Evolutionary conservation across 2,888 invertebrate species (phyloP), one percentile per base, ranked within the genome.

Genomic region (Eucera pruinosa): DNA sequence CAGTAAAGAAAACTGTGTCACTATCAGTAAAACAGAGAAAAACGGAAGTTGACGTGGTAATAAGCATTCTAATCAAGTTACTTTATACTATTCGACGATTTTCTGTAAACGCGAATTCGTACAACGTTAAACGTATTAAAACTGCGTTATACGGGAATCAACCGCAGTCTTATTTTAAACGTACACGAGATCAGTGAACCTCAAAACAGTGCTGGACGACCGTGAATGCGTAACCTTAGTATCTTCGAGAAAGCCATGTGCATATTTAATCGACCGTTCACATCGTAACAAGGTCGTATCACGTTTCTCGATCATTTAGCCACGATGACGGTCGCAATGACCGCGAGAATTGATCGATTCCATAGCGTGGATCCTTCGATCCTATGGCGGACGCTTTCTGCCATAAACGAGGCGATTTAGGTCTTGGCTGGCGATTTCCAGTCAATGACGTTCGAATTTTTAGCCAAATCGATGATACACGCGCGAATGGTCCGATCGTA

Each of bases 101-200:
- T n/a, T n/a, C n/a, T n/a, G n/a, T n/a, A n/a, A n/a, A n/a, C n/a
- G n/a, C n/a, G n/a, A n/a, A n/a, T n/a, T n/a, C n/a, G n/a, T n/a
- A n/a, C n/a, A n/a, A n/a, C n/a, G n/a, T n/a, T n/a, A n/a, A n/a
- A n/a, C n/a, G n/a, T n/a, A n/a, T n/a, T n/a, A n/a, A n/a, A n/a
- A n/a, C n/a, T n/a, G n/a, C n/a, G n/a, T n/a, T n/a, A n/a, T n/a
- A n/a, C n/a, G n/a, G n/a, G n/a, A n/a, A n/a, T n/a, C n/a, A n/a
- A n/a, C n/a, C n/a, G n/a, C n/a, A n/a, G n/a, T n/a, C n/a, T n/a
- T n/a, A n/a, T n/a, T n/a, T n/a, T n/a, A n/a, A n/a, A n/a, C n/a
- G n/a, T n/a, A n/a, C n/a, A n/a, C n/a, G n/a, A n/a, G n/a, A 64
- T 50, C 33, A 43, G 13, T 41, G 65, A 64, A 73, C 73, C 58